A percentile compares a stretch with the other conserved stretches of the same genome.
These are phyloP conservation scores for Petrocephalus sullivani DNA, from an alignment of 2,797 vertebrate genomes.

Conservation along the genomic window DNA sequence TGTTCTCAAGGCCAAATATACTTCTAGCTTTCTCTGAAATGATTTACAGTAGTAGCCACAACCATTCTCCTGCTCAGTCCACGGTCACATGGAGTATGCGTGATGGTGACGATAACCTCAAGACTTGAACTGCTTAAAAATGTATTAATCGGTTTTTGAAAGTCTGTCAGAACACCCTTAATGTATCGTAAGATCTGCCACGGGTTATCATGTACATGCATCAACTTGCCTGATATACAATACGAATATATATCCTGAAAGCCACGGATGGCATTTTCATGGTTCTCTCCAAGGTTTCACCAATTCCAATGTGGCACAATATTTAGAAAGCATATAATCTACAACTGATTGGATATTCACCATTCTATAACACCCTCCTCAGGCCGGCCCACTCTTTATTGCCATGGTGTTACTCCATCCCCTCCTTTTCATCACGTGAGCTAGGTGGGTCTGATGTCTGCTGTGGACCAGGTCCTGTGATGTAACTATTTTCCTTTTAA, in stretches of 20 bases:
- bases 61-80: neutral
- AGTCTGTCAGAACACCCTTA: neutral
- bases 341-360: neutral
- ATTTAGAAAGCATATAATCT: neutral
- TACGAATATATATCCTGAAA: neutral
- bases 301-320: neutral
- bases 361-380: neutral
- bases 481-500: neutral
- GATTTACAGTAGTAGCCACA: neutral
- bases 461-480: neutral
- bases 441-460: neutral
- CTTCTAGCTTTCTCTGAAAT: neutral
- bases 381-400: neutral
- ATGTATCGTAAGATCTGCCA: neutral
- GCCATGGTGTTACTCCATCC: neutral
- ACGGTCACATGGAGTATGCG: neutral
- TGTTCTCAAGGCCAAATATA: neutral
- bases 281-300: neutral
- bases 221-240: neutral
- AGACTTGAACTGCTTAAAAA: neutral
- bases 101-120: neutral
- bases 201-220: neutral
- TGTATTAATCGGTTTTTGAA: neutral
- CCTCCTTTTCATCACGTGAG: neutral
- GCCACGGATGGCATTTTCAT: neutral